These are phyloP conservation scores for Meteorus cinctellus DNA, from an alignment of 2,888 invertebrate species.

Conservation along the genomic window DNA sequence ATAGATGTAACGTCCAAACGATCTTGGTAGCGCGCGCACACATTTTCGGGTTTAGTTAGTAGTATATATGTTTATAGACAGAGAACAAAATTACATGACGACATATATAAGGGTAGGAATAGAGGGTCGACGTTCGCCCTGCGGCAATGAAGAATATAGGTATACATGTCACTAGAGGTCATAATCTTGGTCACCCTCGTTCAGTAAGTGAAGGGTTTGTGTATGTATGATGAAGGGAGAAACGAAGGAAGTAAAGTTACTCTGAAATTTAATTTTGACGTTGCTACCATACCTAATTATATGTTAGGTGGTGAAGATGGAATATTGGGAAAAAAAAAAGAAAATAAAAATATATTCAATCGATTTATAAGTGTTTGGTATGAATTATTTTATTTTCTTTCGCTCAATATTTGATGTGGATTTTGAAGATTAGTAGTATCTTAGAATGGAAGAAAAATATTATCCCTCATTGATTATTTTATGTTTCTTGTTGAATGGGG, in stretches of 20 bases:
- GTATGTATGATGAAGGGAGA: background rate
- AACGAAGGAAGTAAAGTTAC: slow-evolving; percentile 32
- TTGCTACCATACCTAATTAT: background rate
- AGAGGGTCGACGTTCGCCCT: slow-evolving; percentile 27
- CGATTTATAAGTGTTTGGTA: background rate
- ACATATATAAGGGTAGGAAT: background rate
- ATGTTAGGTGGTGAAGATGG: slow-evolving; percentile 1
- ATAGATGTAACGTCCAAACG: slow-evolving; percentile 2
- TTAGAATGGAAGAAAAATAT: no score
- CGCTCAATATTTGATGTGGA: no score
- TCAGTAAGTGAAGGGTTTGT: background rate
- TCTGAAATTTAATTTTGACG: slow-evolving; percentile 39
- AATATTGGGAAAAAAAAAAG: slow-evolving; percentile 5
- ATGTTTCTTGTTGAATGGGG: no score
- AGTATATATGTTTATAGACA: background rate
- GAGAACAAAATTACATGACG: slow-evolving; percentile 3
- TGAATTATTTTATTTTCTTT: background rate
- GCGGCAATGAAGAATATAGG: slow-evolving; percentile 43
- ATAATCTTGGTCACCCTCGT: slow-evolving; percentile 42
- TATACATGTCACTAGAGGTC: slow-evolving; percentile 42
- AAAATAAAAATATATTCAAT: background rate
- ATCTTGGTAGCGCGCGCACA: background rate
- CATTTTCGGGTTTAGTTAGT: background rate
- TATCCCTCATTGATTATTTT: no score
- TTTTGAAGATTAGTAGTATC: no score